Base-by-base conservation (phyloP, 2,797 vertebrate species). In the Thunnus albacares region DNA sequence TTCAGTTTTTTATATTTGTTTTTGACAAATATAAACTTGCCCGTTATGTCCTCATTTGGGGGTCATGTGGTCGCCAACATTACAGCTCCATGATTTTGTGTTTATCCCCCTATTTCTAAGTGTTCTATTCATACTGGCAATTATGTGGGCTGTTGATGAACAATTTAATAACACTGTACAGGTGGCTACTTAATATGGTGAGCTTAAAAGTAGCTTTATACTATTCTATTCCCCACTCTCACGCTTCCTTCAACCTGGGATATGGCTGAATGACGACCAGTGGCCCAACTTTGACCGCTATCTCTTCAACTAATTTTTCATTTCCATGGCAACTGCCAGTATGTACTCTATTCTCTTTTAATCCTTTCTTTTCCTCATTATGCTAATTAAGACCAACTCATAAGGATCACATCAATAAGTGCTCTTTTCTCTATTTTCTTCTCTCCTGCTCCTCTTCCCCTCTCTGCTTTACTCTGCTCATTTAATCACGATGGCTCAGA, bases 351-450 rank as follows among this genome's bases (percentile, higher is more conserved):
- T 87, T 87, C 78, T 70, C 62, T 65, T 78, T 83, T 77, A 61
- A 88, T 86, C 80, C 73, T 87, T 89, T 87, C 57, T 67, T 84
- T 82, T 79, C 77, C 75, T 88, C 79, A 86, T 92, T 89, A 92
- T 89, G 89, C 73, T 88, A 91, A 93, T 93, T 88, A 92, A 79
- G 72, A 84, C 63, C 57, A 84, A 78, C 79, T 86, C 79, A 71
- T 77, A 85, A 86, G 81, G 82, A 88, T 91, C 85, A 90, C 78
- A 75, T 79, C 80, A 89, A 89, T 86, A 89, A 90, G 81, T 85
- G 85, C 71, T 83, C 79, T 82, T 87, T 90, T 83, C 69, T 82
- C 65, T 55, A 63, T 86, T 83, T 51, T 75, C 81, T 52, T 75
- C 77, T 88, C 84, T 78, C 60, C 58, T 30, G 74, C 88, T 87